Percentiles rank a stretch among this genome's conserved stretches.
phyloP scores from a whole-genome alignment of 2,113 vertebrate species.

The Hippocampus barbouri region DNA sequence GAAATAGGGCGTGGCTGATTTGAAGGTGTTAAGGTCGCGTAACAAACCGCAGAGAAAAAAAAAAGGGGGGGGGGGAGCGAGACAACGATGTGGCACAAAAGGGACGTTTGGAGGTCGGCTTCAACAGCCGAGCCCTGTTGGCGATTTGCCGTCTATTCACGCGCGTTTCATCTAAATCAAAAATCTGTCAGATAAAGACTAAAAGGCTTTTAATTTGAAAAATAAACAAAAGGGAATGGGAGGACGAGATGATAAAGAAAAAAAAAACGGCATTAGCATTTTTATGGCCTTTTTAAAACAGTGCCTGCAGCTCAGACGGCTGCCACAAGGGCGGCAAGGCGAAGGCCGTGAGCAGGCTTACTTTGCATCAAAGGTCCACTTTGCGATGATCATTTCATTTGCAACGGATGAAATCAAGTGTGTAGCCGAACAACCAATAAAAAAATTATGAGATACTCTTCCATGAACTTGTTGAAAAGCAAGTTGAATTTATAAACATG shows the following conservation, averaged over 20 bases:
- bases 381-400: background rate
- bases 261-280: conserved; percentile 37
- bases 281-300: conserved; percentile 21
- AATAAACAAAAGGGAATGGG: conserved; percentile 32
- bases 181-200: conserved; percentile 40
- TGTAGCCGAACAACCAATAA: too few relatives aligned
- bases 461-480: too few relatives aligned
- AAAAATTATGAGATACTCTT: too few relatives aligned
- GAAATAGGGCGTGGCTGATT: conserved; percentile 31
- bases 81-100: background rate
- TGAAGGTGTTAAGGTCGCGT: conserved; percentile 20
- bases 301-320: background rate
- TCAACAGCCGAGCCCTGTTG: conserved; percentile 24
- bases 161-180: conserved; percentile 59
- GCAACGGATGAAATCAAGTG: too few relatives aligned
- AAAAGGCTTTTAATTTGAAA: conserved; percentile 35
- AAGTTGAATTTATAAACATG: too few relatives aligned
- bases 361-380: background rate
- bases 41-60: background rate
- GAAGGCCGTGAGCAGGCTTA: background rate
- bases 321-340: background rate
- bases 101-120: conserved; percentile 46
- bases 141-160: conserved; percentile 55
- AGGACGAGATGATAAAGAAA: conserved; percentile 36
- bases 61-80: background rate